phyloP scores from a whole-genome alignment of 2,888 invertebrate species.

The Cheilosia impressa region DNA sequence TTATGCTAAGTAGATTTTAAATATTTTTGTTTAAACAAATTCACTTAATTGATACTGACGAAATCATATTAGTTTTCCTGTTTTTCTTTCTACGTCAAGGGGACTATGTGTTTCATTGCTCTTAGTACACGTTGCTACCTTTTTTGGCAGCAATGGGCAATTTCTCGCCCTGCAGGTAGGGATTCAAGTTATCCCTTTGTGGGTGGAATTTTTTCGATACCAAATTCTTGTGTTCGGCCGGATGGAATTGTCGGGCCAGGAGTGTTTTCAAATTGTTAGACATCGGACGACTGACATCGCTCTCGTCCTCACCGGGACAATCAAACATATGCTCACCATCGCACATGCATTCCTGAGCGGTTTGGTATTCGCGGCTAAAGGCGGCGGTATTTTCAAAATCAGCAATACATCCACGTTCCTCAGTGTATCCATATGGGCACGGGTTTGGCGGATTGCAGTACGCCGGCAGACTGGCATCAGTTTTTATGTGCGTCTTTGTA shows the following conservation, averaged over 20 bases:
- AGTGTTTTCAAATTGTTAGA: slow-evolving; percentile 84
- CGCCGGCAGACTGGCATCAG: slow-evolving; percentile 96
- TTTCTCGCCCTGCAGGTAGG: slow-evolving; percentile 93
- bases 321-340: slow-evolving; percentile 99
- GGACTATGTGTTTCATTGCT: background rate
- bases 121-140: slow-evolving; percentile 87
- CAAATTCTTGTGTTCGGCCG: slow-evolving; percentile 81
- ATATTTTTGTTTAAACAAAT: slow-evolving; percentile 1
- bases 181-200: slow-evolving; percentile 88
- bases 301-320: slow-evolving; percentile 87
- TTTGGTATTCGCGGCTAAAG: slow-evolving; percentile 96
- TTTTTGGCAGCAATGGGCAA: slow-evolving; percentile 97
- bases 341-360: slow-evolving; percentile 97
- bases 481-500: slow-evolving; percentile 88
- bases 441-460: slow-evolving; percentile 99
- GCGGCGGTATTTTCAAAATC: slow-evolving; percentile 97
- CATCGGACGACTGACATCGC: slow-evolving; percentile 75
- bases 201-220: slow-evolving; percentile 91
- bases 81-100: background rate
- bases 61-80: background rate
- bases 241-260: slow-evolving; percentile 84
- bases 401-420: slow-evolving; percentile 94
- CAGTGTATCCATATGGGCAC: slow-evolving; percentile 96
- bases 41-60: background rate
- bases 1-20: slow-evolving; percentile 13